These are phyloP conservation scores for Tethya wilhelma DNA, from an alignment of 37 sponge, comb jelly and placozoan species.

Conservation along the genomic window DNA sequence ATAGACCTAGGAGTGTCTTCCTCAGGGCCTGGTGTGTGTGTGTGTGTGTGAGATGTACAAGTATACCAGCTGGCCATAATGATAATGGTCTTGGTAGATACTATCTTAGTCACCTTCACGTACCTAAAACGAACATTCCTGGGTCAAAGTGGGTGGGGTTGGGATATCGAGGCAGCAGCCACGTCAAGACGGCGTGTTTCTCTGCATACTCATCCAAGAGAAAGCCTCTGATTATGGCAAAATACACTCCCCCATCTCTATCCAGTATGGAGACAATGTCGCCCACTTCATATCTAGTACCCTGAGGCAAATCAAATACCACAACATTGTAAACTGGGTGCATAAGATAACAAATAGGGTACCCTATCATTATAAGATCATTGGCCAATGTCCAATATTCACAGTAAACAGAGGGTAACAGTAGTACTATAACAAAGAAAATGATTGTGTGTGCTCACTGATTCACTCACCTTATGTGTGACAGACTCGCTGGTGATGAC, in stretches of 20 bases:
- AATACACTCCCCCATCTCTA: slow-evolving; percentile 66
- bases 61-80: neutral
- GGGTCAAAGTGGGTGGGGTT: slow-evolving; percentile 79
- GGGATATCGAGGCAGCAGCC: slow-evolving; percentile 72
- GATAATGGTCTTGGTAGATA: too few relatives aligned
- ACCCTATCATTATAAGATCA: neutral
- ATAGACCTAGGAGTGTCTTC: slow-evolving; percentile 63
- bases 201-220: slow-evolving; percentile 72
- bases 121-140: slow-evolving; percentile 68
- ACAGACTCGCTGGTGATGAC: slow-evolving; percentile 46
- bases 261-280: slow-evolving; percentile 82
- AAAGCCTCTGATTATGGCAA: slow-evolving; percentile 73
- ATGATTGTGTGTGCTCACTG: too few relatives aligned
- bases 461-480: slow-evolving; percentile 43
- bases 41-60: neutral
- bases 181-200: slow-evolving; percentile 63
- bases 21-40: slow-evolving; percentile 63
- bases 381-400: neutral
- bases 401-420: too few relatives aligned
- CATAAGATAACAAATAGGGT: neutral
- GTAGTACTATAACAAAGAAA: too few relatives aligned
- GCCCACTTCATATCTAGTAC: slow-evolving; percentile 65
- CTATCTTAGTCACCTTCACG: neutral
- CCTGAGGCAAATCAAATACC: too few relatives aligned
- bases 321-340: neutral